Conservation (phyloP, 2,797 vertebrate genomes). For the Toxotes lorentzi region DNA sequence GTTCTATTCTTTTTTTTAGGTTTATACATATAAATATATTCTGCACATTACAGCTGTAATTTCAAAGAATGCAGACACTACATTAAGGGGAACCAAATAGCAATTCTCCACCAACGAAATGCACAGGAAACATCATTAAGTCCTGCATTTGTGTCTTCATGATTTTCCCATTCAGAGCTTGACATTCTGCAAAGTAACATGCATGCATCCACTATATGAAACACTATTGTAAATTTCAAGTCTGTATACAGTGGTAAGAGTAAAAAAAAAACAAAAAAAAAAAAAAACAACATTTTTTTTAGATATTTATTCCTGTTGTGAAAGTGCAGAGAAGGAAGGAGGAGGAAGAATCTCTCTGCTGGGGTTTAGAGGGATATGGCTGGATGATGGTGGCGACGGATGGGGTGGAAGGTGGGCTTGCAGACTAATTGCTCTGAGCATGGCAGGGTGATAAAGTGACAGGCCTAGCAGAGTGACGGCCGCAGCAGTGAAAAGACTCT, state of each 20-base stretch:
- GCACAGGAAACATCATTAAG: conserved; percentile 34
- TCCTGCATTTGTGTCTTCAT: conserved; percentile 46
- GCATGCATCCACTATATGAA: conserved; percentile 1
- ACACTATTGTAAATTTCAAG: conserved; percentile 15
- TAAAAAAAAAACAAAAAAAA: conserved; percentile 18
- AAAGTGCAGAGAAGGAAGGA: conserved; percentile 17
- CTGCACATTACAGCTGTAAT: conserved; percentile 40
- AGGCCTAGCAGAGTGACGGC: conserved; percentile 74
- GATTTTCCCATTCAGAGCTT: conserved; percentile 34
- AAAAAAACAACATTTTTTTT: conserved; percentile 30
- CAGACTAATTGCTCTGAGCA: conserved; percentile 88
- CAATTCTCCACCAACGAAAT: conserved; percentile 30
- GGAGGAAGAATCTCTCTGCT: conserved; percentile 13
- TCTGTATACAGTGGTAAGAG: not conserved
- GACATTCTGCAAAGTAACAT: conserved; percentile 31
- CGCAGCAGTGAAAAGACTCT: conserved; percentile 84
- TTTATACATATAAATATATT: not conserved
- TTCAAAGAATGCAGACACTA: conserved; percentile 22
- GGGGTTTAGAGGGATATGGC: conserved; percentile 32
- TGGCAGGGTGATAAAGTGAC: conserved; percentile 86
- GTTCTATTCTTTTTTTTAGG: conserved; percentile 4
- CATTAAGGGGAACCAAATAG: conserved; percentile 52
- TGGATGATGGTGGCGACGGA: conserved; percentile 32
- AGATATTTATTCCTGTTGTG: conserved; percentile 52
- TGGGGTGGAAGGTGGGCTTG: conserved; percentile 34